Conservation (phyloP, 1,140 invertebrate genomes). For the Neuroterus valhalla region DNA sequence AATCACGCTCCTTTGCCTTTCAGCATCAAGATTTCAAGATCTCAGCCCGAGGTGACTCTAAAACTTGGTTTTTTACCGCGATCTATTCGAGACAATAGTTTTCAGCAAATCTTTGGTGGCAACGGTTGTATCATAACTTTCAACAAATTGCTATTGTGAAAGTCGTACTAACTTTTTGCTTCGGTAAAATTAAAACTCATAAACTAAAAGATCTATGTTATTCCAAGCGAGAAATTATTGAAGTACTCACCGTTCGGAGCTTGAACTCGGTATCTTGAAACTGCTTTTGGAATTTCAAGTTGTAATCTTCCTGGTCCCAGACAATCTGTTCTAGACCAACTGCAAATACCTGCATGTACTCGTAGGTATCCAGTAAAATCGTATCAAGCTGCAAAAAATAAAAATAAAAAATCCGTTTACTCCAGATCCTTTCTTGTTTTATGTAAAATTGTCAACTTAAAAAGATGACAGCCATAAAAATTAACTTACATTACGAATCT, state of each 20-base stretch:
- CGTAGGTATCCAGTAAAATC: constrained; percentile 76
- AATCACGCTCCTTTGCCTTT: constrained; percentile 57
- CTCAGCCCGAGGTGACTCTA: constrained; percentile 59
- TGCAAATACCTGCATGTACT: constrained; percentile 80
- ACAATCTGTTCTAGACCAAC: constrained; percentile 82
- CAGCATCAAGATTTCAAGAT: constrained; percentile 54
- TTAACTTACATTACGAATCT: constrained; percentile 69
- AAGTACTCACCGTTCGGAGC: constrained; percentile 75
- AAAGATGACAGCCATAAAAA: neutral
- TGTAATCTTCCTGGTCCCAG: constrained; percentile 77
- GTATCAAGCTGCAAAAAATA: constrained; percentile 75
- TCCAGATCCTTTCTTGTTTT: neutral
- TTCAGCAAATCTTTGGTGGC: constrained; percentile 42
- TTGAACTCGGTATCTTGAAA: constrained; percentile 78
- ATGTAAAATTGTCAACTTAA: neutral
- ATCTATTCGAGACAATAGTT: constrained; percentile 51
- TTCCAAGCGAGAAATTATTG: constrained; percentile 40
- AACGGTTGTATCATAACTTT: neutral
- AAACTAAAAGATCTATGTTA: constrained; percentile 27
- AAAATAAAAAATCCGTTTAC: neutral
- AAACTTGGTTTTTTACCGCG: constrained; percentile 59
- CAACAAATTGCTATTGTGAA: constrained; percentile 48
- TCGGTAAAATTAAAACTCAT: neutral
- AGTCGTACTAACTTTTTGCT: constrained; percentile 39
- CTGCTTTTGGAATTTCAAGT: constrained; percentile 71